phyloP scores from a whole-genome alignment of 2,797 vertebrate genomes.

The Australoheros facetus region DNA sequence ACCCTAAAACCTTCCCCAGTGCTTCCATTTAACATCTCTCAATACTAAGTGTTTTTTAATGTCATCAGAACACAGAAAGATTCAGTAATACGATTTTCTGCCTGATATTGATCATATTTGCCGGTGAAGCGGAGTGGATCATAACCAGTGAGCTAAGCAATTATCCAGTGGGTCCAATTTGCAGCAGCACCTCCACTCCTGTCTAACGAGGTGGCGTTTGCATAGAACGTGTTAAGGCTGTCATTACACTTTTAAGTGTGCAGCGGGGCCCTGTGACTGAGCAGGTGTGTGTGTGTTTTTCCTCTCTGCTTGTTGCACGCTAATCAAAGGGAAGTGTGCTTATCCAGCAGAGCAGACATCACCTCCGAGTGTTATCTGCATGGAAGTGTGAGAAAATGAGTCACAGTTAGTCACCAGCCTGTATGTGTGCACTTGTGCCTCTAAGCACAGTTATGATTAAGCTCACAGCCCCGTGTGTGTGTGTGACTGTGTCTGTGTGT shows the following conservation, averaged over 20 bases:
- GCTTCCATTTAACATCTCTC: constrained; percentile 41
- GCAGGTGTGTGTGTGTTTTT: not conserved
- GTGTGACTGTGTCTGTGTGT: constrained; percentile 10
- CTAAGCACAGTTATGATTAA: not conserved
- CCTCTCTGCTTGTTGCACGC: constrained; percentile 21
- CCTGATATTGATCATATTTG: constrained; percentile 60
- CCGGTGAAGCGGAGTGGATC: constrained; percentile 31
- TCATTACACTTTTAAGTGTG: not conserved
- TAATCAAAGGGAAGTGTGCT: constrained; percentile 67
- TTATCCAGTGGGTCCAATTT: constrained; percentile 49
- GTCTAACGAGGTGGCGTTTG: constrained; percentile 24
- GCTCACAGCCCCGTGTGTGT: constrained; percentile 1
- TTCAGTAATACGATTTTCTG: constrained; percentile 55
- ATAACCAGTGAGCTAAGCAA: constrained; percentile 45
- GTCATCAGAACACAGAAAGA: constrained; percentile 34
- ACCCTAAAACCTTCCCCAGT: constrained; percentile 12
- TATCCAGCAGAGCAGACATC: constrained; percentile 63
- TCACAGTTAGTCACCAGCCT: constrained; percentile 49
- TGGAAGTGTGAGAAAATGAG: constrained; percentile 68
- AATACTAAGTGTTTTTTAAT: constrained; percentile 50
- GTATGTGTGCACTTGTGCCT: constrained; percentile 22
- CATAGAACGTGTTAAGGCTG: constrained; percentile 10
- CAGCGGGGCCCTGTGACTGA: not conserved
- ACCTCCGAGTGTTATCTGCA: constrained; percentile 62
- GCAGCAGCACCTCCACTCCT: constrained; percentile 14